These are phyloP conservation scores for Aphaenogaster ashmeadi DNA, from an alignment of 1,140 invertebrate genomes.

Conservation along the genomic window DNA sequence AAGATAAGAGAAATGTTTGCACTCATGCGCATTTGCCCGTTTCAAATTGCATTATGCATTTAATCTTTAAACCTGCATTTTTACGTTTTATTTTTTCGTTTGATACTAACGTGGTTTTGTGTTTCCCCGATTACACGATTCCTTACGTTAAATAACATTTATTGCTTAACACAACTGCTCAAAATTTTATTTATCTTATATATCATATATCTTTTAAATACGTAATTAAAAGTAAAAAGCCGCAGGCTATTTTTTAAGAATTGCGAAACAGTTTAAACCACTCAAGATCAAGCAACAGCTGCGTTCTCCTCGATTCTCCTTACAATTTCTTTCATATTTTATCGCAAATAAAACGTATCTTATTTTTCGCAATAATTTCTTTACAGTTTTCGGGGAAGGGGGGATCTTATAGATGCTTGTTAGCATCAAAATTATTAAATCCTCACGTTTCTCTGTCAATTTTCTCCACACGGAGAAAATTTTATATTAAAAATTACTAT, in stretches of 20 bases:
- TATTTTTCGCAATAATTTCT: no score
- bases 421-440: no score
- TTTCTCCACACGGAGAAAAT: no score
- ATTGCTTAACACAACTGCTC: not conserved
- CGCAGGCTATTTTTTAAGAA: not conserved
- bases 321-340: not conserved
- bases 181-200: not conserved
- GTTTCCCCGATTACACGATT: not conserved
- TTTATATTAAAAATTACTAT: no score
- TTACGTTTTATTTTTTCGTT: not conserved
- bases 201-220: not conserved
- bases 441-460: no score
- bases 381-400: no score
- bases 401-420: no score
- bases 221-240: not conserved
- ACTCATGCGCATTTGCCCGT: not conserved
- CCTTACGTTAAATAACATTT: constrained; percentile 24
- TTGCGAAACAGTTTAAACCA: not conserved
- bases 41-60: constrained; percentile 22
- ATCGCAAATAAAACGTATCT: not conserved
- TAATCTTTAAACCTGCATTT: constrained; percentile 8
- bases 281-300: not conserved
- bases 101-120: constrained; percentile 24
- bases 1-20: constrained; percentile 39
- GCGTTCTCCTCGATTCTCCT: not conserved